Conservation (phyloP, 2,888 invertebrate species). For the Pammene fasciana region DNA sequence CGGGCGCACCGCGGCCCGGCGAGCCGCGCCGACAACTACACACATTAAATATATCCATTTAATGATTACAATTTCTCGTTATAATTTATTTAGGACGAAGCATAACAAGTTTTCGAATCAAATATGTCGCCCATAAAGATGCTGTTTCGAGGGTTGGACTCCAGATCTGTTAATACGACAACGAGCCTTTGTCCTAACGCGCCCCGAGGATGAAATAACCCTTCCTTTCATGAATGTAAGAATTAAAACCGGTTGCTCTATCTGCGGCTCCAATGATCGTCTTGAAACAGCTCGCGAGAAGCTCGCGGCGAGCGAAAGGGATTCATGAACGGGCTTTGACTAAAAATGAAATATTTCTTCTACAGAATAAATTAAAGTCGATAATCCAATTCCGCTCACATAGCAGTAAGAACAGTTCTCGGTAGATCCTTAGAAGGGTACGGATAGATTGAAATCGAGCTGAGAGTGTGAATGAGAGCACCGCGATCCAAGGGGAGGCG, state of each 20-base stretch:
- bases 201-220: constrained; percentile 69
- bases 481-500: constrained; percentile 67
- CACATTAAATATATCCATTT: constrained; percentile 82
- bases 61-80: constrained; percentile 83
- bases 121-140: constrained; percentile 84
- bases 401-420: constrained; percentile 67
- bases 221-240: constrained; percentile 76
- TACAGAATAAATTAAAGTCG: constrained; percentile 81
- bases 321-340: constrained; percentile 71
- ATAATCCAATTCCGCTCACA: constrained; percentile 73
- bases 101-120: constrained; percentile 84
- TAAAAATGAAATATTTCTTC: constrained; percentile 82
- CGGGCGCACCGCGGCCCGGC: constrained; percentile 46
- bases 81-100: constrained; percentile 83
- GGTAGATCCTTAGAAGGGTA: constrained; percentile 73
- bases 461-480: constrained; percentile 82
- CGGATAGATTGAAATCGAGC: constrained; percentile 79
- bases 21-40: constrained; percentile 63
- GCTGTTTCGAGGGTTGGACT: constrained; percentile 79
- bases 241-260: constrained; percentile 79
- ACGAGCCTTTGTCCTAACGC: constrained; percentile 71
- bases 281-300: constrained; percentile 69
- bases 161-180: constrained; percentile 74
- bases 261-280: constrained; percentile 73
- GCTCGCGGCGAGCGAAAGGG: constrained; percentile 72